phyloP scores from a whole-genome alignment of 2,888 invertebrate genomes.

The Drosophila macrospina region DNA sequence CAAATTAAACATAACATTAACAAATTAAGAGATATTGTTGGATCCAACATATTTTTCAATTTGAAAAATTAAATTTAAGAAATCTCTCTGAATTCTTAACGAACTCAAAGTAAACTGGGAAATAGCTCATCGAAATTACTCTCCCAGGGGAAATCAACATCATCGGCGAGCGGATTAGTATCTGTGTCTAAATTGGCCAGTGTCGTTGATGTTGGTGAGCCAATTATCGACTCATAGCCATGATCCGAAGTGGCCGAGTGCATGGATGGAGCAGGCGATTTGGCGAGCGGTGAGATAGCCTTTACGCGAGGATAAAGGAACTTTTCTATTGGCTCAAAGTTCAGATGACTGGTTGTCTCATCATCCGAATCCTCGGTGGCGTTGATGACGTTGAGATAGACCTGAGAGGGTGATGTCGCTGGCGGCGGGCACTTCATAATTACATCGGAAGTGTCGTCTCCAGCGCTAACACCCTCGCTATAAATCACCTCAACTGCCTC shows the following conservation, averaged over 20 bases:
- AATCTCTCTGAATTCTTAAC: constrained; percentile 11
- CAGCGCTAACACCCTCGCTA: constrained; percentile 84
- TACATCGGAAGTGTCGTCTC: constrained; percentile 65
- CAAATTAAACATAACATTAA: constrained; percentile 50
- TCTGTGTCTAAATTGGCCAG: constrained; percentile 66
- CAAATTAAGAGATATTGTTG: constrained; percentile 40
- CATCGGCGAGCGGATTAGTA: constrained; percentile 38
- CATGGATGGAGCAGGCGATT: constrained; percentile 79
- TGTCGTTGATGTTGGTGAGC: constrained; percentile 86
- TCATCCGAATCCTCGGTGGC: constrained; percentile 76
- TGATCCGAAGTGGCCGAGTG: constrained; percentile 86
- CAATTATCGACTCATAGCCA: constrained; percentile 89
- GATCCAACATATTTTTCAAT: constrained; percentile 52
- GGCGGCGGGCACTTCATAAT: constrained; percentile 78
- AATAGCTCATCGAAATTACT: constrained; percentile 92
- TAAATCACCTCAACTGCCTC: constrained; percentile 86
- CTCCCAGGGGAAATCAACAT: constrained; percentile 89
- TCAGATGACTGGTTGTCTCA: constrained; percentile 60
- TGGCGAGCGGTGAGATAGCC: constrained; percentile 80
- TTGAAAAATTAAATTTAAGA: constrained; percentile 48
- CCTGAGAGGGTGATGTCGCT: constrained; percentile 80
- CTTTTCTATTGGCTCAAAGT: constrained; percentile 81
- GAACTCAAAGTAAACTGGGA: constrained; percentile 88
- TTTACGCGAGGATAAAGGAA: constrained; percentile 78
- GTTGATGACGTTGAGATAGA: constrained; percentile 76